These are phyloP conservation scores for Anguilla japonica DNA, from an alignment of 2,113 vertebrate species.

Conservation along the genomic window DNA sequence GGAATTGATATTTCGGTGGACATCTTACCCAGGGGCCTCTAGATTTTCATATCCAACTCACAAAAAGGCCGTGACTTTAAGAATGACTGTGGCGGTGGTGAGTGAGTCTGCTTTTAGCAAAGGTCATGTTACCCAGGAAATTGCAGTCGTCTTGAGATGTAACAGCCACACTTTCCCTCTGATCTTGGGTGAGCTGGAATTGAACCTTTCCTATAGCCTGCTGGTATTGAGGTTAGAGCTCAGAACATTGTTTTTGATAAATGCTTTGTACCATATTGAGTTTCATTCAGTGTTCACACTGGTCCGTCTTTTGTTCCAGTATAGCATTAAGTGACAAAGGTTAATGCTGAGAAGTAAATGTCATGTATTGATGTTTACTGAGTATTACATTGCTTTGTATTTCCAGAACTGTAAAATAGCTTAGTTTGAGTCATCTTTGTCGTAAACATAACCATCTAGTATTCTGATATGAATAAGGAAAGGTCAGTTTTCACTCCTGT, in stretches of 20 bases:
- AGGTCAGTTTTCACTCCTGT: neutral
- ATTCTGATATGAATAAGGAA: neutral
- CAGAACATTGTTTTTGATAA: neutral
- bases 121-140: neutral
- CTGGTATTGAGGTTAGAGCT: neutral
- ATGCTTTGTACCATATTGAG: neutral
- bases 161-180: neutral
- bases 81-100: neutral
- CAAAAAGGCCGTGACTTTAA: neutral
- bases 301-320: neutral
- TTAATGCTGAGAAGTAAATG: neutral
- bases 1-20: neutral
- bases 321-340: neutral
- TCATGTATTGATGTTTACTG: neutral
- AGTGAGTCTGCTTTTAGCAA: neutral
- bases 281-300: neutral
- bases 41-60: neutral
- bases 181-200: neutral
- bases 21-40: neutral
- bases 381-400: neutral
- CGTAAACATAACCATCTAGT: neutral
- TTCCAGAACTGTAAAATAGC: neutral
- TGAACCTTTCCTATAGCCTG: neutral
- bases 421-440: neutral
- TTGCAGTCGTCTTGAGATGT: neutral